phyloP scores from a whole-genome alignment of 2,797 vertebrate species.

The Liparis tanakae region DNA sequence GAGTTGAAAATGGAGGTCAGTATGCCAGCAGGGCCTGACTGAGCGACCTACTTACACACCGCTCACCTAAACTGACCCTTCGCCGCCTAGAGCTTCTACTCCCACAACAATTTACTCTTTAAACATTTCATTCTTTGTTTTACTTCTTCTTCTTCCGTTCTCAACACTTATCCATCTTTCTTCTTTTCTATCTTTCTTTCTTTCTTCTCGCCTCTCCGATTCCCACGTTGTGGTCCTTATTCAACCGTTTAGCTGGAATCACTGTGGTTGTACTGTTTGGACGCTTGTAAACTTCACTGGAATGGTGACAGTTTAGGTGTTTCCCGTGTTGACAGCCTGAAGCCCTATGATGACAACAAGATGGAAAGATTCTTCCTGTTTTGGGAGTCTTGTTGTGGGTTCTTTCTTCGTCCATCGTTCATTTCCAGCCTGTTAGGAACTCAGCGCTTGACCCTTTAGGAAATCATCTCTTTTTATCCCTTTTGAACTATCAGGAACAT shows the following conservation, averaged over 20 bases:
- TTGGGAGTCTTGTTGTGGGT: background rate
- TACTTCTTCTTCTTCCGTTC: background rate
- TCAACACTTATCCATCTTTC: background rate
- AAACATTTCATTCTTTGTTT: background rate
- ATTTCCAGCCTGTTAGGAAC: background rate
- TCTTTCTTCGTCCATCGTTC: background rate
- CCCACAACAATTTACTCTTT: background rate
- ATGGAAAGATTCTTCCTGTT: background rate
- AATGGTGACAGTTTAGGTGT: background rate
- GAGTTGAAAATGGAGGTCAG: constrained; percentile 49
- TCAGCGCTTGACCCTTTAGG: background rate
- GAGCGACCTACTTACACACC: constrained; percentile 46
- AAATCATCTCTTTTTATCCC: background rate
- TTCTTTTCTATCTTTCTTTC: background rate
- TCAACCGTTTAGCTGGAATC: background rate
- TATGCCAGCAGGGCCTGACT: constrained; percentile 46
- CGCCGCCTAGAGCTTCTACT: background rate
- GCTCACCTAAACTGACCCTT: constrained; percentile 34
- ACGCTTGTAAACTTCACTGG: background rate
- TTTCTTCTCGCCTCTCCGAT: background rate
- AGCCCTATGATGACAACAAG: background rate
- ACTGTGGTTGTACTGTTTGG: background rate
- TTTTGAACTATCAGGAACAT: background rate
- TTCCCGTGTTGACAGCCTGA: background rate
- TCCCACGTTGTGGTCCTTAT: too few species aligned